Conservation (phyloP, 2,888 invertebrate genomes). For the Acanthopleura granulata region DNA sequence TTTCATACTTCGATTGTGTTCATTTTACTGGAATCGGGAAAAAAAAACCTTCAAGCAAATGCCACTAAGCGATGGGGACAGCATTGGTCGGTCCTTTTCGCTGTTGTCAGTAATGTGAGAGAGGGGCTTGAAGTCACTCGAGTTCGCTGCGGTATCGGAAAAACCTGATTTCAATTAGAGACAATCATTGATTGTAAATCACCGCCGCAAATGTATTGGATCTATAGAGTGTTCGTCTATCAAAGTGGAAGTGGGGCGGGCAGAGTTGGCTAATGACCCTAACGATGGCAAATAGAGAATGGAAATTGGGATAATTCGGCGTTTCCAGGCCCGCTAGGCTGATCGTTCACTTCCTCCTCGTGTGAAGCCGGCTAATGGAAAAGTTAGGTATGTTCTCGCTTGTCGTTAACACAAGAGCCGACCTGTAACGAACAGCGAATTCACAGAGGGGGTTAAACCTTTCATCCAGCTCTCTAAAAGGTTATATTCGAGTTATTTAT, state of each 20-base stretch:
- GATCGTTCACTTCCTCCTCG: background rate
- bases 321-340: conserved; percentile 2
- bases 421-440: conserved; percentile 2
- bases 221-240: background rate
- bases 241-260: background rate
- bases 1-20: no score
- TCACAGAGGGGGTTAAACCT: background rate
- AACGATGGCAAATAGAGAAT: conserved; percentile 8
- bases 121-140: background rate
- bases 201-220: background rate
- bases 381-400: background rate
- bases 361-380: conserved; percentile 3
- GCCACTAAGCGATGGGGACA: no score
- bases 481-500: background rate
- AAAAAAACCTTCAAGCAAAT: no score
- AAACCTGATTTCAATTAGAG: conserved; percentile 3
- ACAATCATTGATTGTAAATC: background rate
- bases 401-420: background rate
- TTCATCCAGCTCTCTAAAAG: conserved; percentile 1
- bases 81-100: no score
- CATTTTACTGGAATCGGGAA: no score
- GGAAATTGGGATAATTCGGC: conserved; percentile 8
- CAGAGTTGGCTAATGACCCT: conserved; percentile 2
- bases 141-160: background rate
- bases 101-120: background rate